Evolutionary conservation across 2,113 vertebrate genomes (phyloP).

Genomic region (Lichenostomus cassidix): DNA sequence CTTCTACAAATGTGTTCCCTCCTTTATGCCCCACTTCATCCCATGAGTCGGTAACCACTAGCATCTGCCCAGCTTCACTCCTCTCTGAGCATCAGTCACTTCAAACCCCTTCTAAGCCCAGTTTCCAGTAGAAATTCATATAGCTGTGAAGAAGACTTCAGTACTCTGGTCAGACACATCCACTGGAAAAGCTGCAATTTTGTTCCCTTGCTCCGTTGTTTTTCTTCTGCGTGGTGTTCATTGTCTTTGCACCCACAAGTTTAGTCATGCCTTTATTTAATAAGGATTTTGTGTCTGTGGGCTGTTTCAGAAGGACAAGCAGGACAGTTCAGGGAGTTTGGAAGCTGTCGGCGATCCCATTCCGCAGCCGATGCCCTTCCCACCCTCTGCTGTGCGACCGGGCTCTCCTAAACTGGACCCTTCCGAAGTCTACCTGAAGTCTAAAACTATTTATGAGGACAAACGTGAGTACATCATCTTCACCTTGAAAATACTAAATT

Average conservation of each 20-base stretch:
- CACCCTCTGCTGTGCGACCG: slow-evolving; percentile 76
- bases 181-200: not conserved
- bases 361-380: slow-evolving; percentile 84
- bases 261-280: not conserved
- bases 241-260: not conserved
- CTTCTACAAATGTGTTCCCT: accelerated
- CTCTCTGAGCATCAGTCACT: not conserved
- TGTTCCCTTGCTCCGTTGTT: not conserved
- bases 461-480: slow-evolving; percentile 84
- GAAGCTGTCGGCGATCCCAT: slow-evolving; percentile 80
- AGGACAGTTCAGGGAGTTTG: slow-evolving; percentile 79
- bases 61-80: not conserved
- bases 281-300: not conserved
- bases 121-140: not conserved
- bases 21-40: not conserved
- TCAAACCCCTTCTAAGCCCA: not conserved
- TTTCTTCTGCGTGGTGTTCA: not conserved
- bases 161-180: not conserved
- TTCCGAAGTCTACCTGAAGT: slow-evolving; percentile 94
- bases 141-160: not conserved
- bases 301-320: slow-evolving; percentile 79
- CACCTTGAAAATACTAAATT: not conserved
- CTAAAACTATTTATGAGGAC: slow-evolving; percentile 89
- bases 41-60: too few relatives aligned
- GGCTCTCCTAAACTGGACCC: slow-evolving; percentile 91